A percentile compares a stretch with the other conserved stretches of the same genome.
Conservation (phyloP, 92 coral and sea anemone genomes). For the Palythoa grandiflora region DNA sequence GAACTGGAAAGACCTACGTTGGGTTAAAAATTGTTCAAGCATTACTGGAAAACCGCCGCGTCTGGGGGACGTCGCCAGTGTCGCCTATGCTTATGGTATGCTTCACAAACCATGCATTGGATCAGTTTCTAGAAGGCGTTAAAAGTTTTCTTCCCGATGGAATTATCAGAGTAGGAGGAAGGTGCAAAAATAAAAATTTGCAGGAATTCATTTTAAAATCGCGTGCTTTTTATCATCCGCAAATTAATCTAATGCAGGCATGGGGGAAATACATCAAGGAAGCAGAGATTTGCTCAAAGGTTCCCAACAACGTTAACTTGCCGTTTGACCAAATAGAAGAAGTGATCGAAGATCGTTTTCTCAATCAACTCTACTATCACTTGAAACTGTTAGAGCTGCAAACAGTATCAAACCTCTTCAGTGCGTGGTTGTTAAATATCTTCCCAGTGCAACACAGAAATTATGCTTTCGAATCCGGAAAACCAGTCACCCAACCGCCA, state of each 20-base stretch:
- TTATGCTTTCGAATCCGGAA: background rate
- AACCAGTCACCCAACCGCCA: background rate
- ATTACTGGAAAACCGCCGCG: slow-evolving; percentile 26
- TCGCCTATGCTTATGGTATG: slow-evolving; percentile 87
- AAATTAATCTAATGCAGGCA: background rate
- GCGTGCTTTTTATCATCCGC: slow-evolving; percentile 16
- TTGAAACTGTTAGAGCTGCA: background rate
- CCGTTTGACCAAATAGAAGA: slow-evolving; percentile 35
- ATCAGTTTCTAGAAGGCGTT: slow-evolving; percentile 83
- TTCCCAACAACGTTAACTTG: background rate
- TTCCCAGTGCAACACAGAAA: background rate
- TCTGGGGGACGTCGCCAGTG: slow-evolving; percentile 64
- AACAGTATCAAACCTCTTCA: background rate
- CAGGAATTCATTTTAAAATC: slow-evolving; percentile 53
- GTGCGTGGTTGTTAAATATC: slow-evolving; percentile 25
- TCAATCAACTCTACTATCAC: slow-evolving; percentile 43
- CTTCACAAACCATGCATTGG: slow-evolving; percentile 83
- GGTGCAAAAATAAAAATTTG: slow-evolving; percentile 72
- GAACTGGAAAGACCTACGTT: slow-evolving; percentile 60
- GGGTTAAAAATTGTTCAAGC: slow-evolving; percentile 51
- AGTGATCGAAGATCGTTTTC: slow-evolving; percentile 16
- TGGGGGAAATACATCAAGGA: slow-evolving; percentile 36
- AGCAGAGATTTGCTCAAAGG: slow-evolving; percentile 17
- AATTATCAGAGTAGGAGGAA: slow-evolving; percentile 75
- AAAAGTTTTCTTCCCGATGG: slow-evolving; percentile 43